Conservation (phyloP, 2,888 invertebrate genomes). For the Globia sparganii region DNA sequence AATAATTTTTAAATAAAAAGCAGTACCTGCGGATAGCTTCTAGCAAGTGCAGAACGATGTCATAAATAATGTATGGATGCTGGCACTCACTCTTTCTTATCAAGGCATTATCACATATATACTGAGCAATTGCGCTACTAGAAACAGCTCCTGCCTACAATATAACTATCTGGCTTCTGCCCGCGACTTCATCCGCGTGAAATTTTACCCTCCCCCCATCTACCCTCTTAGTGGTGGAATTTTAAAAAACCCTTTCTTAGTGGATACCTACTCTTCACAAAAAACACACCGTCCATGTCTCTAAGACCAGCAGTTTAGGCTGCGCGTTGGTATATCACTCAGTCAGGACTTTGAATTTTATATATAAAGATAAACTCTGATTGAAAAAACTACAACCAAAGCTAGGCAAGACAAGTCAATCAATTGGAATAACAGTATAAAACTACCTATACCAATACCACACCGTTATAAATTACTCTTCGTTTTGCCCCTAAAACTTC, state of each 20-base stretch:
- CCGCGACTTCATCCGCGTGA: no score
- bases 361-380: no score
- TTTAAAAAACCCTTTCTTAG: no score
- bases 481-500: not conserved
- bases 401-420: not conserved
- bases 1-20: not conserved
- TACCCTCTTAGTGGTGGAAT: no score
- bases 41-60: not conserved
- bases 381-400: not conserved
- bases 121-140: not conserved
- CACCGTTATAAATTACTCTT: not conserved
- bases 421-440: not conserved
- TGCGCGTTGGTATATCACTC: no score
- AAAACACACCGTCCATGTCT: no score
- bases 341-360: no score
- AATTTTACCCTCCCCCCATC: no score
- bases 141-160: not conserved
- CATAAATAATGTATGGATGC: conserved; percentile 8
- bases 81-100: not conserved
- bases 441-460: no score
- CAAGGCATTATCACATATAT: not conserved
- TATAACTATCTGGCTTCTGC: no score
- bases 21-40: not conserved
- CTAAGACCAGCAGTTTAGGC: no score
- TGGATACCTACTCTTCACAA: no score